phyloP scores from a whole-genome alignment of 2,113 vertebrate species.

The Cricetomys ansorgei region DNA sequence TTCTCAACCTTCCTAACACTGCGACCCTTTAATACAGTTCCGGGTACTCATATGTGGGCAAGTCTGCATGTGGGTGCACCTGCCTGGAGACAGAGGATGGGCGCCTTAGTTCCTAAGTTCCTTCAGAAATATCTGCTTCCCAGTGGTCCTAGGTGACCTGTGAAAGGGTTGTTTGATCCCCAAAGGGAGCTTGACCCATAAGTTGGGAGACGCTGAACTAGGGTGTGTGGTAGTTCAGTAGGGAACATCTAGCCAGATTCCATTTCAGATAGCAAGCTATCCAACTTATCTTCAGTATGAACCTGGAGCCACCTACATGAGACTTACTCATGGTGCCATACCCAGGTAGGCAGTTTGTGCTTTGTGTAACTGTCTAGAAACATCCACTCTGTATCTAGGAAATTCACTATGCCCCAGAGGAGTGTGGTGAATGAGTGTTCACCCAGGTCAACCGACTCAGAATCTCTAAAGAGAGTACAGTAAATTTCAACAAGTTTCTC shows the following conservation, averaged over 20 bases:
- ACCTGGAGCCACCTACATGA: not conserved
- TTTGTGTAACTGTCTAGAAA: not conserved
- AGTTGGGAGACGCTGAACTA: too few relatives aligned
- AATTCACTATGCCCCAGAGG: not conserved
- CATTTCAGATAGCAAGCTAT: not conserved
- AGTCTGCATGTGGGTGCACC: too few relatives aligned
- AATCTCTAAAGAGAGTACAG: not conserved
- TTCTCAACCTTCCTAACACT: too few relatives aligned
- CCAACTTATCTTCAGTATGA: not conserved
- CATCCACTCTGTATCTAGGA: too few relatives aligned
- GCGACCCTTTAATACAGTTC: too few relatives aligned
- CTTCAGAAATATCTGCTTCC: too few relatives aligned
- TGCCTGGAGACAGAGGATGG: too few relatives aligned
- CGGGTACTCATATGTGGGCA: too few relatives aligned
- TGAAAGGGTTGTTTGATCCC: too few relatives aligned
- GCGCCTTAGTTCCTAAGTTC: too few relatives aligned
- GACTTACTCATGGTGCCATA: not conserved
- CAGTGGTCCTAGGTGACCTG: too few relatives aligned
- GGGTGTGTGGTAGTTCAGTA: not conserved
- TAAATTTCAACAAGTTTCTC: slow-evolving; percentile 20
- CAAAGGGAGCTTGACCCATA: too few relatives aligned
- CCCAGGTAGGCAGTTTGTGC: not conserved
- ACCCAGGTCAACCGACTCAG: not conserved
- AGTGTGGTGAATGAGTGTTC: not conserved
- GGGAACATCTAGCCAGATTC: not conserved